These are phyloP conservation scores for Poecilia velifera DNA, from an alignment of 2,797 vertebrate species.

Conservation along the genomic window DNA sequence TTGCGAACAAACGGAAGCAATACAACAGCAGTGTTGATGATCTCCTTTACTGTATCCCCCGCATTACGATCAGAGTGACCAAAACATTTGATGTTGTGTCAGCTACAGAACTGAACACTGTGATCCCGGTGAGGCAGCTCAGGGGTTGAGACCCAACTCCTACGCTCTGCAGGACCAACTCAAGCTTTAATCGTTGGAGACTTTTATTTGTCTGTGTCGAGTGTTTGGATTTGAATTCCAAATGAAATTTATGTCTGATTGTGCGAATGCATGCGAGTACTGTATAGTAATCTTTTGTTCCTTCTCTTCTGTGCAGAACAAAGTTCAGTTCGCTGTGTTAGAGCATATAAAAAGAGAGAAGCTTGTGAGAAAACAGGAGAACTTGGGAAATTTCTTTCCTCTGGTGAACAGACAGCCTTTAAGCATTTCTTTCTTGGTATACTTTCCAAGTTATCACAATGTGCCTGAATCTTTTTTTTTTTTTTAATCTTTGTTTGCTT, in stretches of 20 bases:
- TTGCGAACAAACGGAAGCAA: slow-evolving; percentile 70
- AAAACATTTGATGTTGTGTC: slow-evolving; percentile 59
- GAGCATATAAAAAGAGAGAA: slow-evolving; percentile 33
- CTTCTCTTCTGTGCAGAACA: slow-evolving; percentile 57
- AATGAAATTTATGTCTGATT: slow-evolving; percentile 32
- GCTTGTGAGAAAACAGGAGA: slow-evolving; percentile 32
- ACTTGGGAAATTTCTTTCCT: slow-evolving; percentile 12
- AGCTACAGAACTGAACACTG: slow-evolving; percentile 76
- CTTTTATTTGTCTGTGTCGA: slow-evolving; percentile 30
- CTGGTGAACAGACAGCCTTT: slow-evolving; percentile 24
- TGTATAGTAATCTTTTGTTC: slow-evolving; percentile 40
- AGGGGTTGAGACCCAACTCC: slow-evolving; percentile 57
- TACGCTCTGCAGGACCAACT: slow-evolving; percentile 75
- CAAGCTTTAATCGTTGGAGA: slow-evolving; percentile 72
- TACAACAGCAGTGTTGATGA: slow-evolving; percentile 70
- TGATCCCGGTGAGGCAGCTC: slow-evolving; percentile 78
- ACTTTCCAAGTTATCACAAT: slow-evolving; percentile 79
- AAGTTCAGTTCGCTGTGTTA: slow-evolving; percentile 50
- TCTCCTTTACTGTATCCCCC: slow-evolving; percentile 46
- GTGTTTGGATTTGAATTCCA: slow-evolving; percentile 54
- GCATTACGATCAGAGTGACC: slow-evolving; percentile 53
- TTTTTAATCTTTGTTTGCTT: slow-evolving; percentile 45
- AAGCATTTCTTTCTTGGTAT: slow-evolving; percentile 22
- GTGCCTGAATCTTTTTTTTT: slow-evolving; percentile 78
- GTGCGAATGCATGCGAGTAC: slow-evolving; percentile 36